These are phyloP conservation scores for Diabrotica balteata DNA, from an alignment of 2,888 invertebrate species.

Conservation along the genomic window DNA sequence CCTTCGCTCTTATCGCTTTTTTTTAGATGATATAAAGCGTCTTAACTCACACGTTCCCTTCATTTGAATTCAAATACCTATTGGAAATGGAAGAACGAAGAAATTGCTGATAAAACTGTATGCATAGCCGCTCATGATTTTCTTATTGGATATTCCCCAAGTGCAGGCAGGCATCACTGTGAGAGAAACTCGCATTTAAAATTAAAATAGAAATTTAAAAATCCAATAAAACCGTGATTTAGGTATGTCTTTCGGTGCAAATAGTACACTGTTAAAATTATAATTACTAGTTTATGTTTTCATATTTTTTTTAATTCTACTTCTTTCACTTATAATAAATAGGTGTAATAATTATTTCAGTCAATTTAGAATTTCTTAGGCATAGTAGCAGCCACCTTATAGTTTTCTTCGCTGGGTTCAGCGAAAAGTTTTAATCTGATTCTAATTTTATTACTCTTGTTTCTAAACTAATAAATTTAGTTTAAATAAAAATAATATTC, in stretches of 20 bases:
- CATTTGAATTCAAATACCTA: slow-evolving; percentile 26
- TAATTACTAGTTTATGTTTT: neutral
- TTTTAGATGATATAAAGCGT: slow-evolving; percentile 8
- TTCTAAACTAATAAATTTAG: no score
- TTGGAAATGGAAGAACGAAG: slow-evolving; percentile 23
- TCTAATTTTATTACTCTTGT: no score
- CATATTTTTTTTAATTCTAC: no score
- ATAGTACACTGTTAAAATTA: slow-evolving; percentile 22
- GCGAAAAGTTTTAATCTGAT: no score
- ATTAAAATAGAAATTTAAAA: slow-evolving; percentile 39
- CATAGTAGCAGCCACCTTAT: no score
- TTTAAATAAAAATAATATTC: no score
- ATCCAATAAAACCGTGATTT: slow-evolving; percentile 41
- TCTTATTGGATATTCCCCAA: slow-evolving; percentile 30
- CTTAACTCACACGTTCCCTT: slow-evolving; percentile 21
- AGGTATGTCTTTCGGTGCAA: slow-evolving; percentile 30
- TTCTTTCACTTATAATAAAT: neutral
- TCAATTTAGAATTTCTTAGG: no score
- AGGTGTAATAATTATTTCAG: neutral
- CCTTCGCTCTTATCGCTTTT: neutral
- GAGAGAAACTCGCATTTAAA: slow-evolving; percentile 27
- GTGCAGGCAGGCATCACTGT: slow-evolving; percentile 11
- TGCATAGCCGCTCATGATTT: slow-evolving; percentile 32
- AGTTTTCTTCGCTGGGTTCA: no score
- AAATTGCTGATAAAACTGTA: slow-evolving; percentile 29